Evolutionary conservation across 2,797 vertebrate species (phyloP), one percentile per base, ranked within the genome.

Genomic region (Alosa sapidissima): DNA sequence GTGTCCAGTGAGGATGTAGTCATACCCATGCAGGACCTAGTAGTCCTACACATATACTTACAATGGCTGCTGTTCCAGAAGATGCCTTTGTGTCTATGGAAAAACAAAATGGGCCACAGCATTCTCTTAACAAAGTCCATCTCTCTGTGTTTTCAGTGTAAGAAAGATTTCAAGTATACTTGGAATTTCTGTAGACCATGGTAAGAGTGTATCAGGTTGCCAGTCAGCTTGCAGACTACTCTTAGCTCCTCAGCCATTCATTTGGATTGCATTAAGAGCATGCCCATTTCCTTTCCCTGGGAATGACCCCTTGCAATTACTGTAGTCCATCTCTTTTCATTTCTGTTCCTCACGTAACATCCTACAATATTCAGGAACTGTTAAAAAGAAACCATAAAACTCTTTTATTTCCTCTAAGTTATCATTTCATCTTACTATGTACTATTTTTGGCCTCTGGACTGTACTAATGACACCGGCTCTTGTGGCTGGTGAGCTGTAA

Each of bases 161-260:
- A 98, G 97, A 98, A 99, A 98, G 94, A 97, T 99, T 97, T 98
- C 97, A 96, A 99, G 97, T 98, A 94, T 99, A 96, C 98, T 99
- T 97, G 97, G 97, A 95, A 98, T 99, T 97, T 97, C 97, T 98
- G 97, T 99, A 98, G 98, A 98, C 93, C 97, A 97, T 99, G 97
- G 98, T 99, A 98, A 99, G 97, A 97, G 92, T 94, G 94, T 96
- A 94, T 95, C 94, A 96, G 96, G 96, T 95, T 92, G 94, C 81
- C 93, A 95, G 94, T 94, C 94, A 88, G 88, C 90, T 88, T 91
- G 83, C 87, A 88, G 88, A 86, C 84, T 85, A 81, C 85, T 81
- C 86, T 72, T 84, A 94, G 94, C 93, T 95, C 95, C 5, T 78
- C 85, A 93, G 48, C 48, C 86, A 72, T 54, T 88, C 82, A 85